These are phyloP conservation scores for Holacanthella duospinosa DNA, from an alignment of 2,888 invertebrate genomes.

Conservation along the genomic window DNA sequence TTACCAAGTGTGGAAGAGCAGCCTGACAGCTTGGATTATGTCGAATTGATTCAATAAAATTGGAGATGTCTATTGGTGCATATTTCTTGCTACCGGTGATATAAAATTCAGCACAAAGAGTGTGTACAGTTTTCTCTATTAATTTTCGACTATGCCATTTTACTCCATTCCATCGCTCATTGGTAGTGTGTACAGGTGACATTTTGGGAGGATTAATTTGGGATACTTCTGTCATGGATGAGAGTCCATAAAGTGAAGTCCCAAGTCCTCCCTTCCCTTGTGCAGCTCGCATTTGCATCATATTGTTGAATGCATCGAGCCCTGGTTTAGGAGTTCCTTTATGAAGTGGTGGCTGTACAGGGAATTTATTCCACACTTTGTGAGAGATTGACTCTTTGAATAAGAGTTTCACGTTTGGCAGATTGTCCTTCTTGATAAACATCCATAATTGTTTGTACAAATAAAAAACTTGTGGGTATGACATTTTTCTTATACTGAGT, in stretches of 20 bases:
- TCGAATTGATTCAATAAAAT: slow-evolving; percentile 26
- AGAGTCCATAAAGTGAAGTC: neutral
- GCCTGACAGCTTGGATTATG: slow-evolving; percentile 28
- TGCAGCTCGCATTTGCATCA: slow-evolving; percentile 12
- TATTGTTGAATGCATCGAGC: slow-evolving; percentile 17
- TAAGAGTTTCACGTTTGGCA: neutral
- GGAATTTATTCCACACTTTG: neutral
- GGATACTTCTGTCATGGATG: neutral
- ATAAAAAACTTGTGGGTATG: slow-evolving; percentile 29
- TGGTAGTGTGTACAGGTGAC: neutral
- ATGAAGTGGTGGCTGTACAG: neutral
- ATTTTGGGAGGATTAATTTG: neutral
- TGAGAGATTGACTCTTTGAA: neutral
- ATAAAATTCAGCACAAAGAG: slow-evolving; percentile 19
- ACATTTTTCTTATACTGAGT: slow-evolving; percentile 28
- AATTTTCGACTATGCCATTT: slow-evolving; percentile 16
- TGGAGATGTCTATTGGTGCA: slow-evolving; percentile 20
- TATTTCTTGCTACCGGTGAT: slow-evolving; percentile 17
- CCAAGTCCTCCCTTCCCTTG: slow-evolving; percentile 3
- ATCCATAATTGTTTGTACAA: slow-evolving; percentile 25
- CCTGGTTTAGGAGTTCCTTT: slow-evolving; percentile 11
- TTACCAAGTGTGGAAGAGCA: slow-evolving; percentile 26
- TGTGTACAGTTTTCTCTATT: slow-evolving; percentile 25
- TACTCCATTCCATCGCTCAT: neutral
- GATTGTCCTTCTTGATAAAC: neutral